Evolutionary conservation across 53 echinoderm and acorn worm species (phyloP).

Genomic region (Holothuria scabra): DNA sequence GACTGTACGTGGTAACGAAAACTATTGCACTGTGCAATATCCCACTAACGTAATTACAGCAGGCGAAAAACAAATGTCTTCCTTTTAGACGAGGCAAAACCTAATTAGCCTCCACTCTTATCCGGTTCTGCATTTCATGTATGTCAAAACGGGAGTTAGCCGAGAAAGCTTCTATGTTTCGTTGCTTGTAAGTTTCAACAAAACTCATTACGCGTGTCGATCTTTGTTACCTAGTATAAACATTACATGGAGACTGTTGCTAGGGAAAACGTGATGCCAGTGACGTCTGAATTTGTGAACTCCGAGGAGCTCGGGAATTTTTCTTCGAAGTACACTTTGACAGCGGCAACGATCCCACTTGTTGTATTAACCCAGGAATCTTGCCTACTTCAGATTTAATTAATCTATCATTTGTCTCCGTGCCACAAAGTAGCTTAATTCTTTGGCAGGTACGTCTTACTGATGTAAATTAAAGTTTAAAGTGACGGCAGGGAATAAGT

Average conservation of each 20-base stretch:
- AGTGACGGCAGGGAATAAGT: no score
- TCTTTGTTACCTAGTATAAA: slow-evolving; percentile 18
- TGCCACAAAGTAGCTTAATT: no score
- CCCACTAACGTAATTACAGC: no score
- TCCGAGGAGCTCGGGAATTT: slow-evolving; percentile 38
- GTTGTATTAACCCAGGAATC: no score
- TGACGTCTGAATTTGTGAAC: slow-evolving; percentile 14
- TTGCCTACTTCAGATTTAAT: no score
- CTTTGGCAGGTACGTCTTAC: no score
- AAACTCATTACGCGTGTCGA: slow-evolving; percentile 28
- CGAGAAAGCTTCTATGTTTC: not conserved
- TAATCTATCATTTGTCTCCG: no score
- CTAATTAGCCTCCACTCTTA: slow-evolving; percentile 17
- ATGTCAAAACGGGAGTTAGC: slow-evolving; percentile 16
- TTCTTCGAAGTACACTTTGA: not conserved
- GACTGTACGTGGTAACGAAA: no score
- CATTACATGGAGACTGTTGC: slow-evolving; percentile 26
- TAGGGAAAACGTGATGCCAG: slow-evolving; percentile 29
- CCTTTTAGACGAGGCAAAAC: not conserved
- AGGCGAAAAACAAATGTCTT: no score
- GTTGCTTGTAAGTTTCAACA: not conserved
- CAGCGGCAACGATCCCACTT: no score
- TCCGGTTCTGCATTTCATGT: slow-evolving; percentile 24
- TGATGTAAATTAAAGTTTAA: no score
- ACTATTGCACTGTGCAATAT: no score